A percentile compares a stretch with the other conserved stretches of the same genome.
These are phyloP conservation scores for Hyposoter dolosus DNA, from an alignment of 2,888 invertebrate genomes.

Conservation along the genomic window DNA sequence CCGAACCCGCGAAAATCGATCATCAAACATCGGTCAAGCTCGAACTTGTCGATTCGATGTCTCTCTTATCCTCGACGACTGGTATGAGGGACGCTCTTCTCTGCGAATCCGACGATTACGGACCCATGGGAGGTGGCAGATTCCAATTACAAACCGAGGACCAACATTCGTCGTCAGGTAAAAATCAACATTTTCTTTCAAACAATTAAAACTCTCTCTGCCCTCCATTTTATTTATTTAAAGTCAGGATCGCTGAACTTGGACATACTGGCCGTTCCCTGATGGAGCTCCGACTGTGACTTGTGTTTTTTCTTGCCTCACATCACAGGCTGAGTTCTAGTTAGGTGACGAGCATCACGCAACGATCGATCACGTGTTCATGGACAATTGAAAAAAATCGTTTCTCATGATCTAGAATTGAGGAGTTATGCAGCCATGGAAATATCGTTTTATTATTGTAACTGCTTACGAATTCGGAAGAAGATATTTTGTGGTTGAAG, in stretches of 20 bases:
- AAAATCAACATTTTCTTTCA: constrained; percentile 29
- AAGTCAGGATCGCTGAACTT: neutral
- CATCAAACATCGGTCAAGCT: constrained; percentile 41
- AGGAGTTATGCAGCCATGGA: neutral
- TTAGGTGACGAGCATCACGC: constrained; percentile 86
- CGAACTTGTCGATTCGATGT: constrained; percentile 53
- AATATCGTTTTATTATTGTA: neutral
- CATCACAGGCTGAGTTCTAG: constrained; percentile 99
- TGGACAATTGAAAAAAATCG: neutral
- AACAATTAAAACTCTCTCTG: constrained; percentile 52
- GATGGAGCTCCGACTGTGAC: constrained; percentile 93
- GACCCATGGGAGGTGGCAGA: constrained; percentile 89
- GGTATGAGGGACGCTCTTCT: constrained; percentile 90
- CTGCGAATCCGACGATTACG: constrained; percentile 91
- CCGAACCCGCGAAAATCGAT: constrained; percentile 42
- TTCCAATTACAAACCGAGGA: constrained; percentile 91
- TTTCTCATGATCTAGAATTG: neutral
- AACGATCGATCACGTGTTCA: constrained; percentile 67
- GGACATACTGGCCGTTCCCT: constrained; percentile 79
- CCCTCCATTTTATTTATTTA: neutral
- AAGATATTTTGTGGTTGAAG: neutral
- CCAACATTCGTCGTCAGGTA: constrained; percentile 86
- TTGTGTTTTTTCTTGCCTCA: constrained; percentile 89
- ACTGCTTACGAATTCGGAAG: neutral
- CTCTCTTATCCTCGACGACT: constrained; percentile 72